Percentiles rank a stretch among this genome's conserved stretches.
Conservation (phyloP, 2,113 vertebrate genomes). For the Chiloscyllium plagiosum region DNA sequence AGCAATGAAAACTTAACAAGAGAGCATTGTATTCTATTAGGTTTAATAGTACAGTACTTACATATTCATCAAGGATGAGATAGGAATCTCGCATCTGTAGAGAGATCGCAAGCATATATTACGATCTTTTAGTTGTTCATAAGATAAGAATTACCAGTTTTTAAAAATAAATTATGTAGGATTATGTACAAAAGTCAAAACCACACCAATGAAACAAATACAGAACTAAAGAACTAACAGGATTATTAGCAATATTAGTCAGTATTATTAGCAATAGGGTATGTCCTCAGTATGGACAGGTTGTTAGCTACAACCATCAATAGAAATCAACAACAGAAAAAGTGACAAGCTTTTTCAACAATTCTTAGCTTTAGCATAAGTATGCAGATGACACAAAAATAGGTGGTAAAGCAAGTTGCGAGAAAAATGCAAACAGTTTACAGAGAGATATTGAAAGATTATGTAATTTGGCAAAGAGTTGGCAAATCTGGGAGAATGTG, state of each 20-base stretch:
- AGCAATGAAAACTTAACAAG: not conserved
- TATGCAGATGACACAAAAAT: too few relatives aligned
- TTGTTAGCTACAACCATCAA: not conserved
- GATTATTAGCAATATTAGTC: not conserved
- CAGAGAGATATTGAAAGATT: too few relatives aligned
- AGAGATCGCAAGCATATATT: constrained; percentile 39
- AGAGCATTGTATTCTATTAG: not conserved
- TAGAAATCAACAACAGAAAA: not conserved
- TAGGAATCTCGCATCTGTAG: constrained; percentile 94
- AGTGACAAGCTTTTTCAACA: not conserved
- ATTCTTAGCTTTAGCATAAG: not conserved
- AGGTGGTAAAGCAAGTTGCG: too few relatives aligned
- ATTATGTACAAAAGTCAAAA: not conserved
- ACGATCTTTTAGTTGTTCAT: not conserved
- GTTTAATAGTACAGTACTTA: constrained; percentile 58
- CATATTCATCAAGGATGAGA: constrained; percentile 93
- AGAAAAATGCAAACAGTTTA: too few relatives aligned
- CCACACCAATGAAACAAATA: not conserved
- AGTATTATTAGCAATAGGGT: not conserved
- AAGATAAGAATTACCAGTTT: too few relatives aligned
- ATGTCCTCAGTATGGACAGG: not conserved
- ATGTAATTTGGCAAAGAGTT: too few relatives aligned
- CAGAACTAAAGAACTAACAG: not conserved
- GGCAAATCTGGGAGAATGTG: too few relatives aligned
- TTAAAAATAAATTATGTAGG: not conserved